Evolutionary conservation across 2,888 invertebrate species (phyloP).

Genomic region (Lagria hirta): DNA sequence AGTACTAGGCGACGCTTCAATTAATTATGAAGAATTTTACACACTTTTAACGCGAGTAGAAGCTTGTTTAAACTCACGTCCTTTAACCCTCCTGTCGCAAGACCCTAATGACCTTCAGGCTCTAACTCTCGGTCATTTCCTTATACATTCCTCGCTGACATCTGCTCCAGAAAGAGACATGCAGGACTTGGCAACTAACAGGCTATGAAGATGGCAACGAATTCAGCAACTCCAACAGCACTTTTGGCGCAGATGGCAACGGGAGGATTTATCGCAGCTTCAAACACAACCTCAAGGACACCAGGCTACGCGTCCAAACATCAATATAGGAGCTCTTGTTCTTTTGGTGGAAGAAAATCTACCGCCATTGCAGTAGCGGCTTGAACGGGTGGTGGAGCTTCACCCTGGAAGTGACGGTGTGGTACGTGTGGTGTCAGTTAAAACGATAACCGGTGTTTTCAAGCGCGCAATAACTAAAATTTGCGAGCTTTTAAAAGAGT

Average conservation of each 20-base stretch:
- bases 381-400: not conserved
- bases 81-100: too few species aligned
- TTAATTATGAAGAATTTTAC: too few species aligned
- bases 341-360: conserved; percentile 4
- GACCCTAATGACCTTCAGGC: too few species aligned
- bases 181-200: conserved; percentile 14
- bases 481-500: too few species aligned
- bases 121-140: conserved; percentile 39
- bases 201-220: conserved; percentile 31
- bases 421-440: conserved; percentile 1
- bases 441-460: too few species aligned
- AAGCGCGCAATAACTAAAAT: too few species aligned
- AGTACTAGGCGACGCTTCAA: too few species aligned
- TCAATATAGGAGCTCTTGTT: conserved; percentile 5
- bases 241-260: conserved; percentile 31
- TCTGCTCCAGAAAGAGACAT: conserved; percentile 26
- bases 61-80: too few species aligned
- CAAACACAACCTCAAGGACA: conserved; percentile 26
- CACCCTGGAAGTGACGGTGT: conserved; percentile 2
- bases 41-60: too few species aligned
- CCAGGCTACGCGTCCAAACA: conserved; percentile 9
- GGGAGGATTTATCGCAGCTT: conserved; percentile 33
- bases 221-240: conserved; percentile 31
- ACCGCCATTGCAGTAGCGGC: conserved; percentile 1
- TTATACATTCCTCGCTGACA: conserved; percentile 33